A percentile compares a stretch with the other conserved stretches of the same genome.
Conservation (phyloP, 2,888 invertebrate genomes). For the Tipula confusa region DNA sequence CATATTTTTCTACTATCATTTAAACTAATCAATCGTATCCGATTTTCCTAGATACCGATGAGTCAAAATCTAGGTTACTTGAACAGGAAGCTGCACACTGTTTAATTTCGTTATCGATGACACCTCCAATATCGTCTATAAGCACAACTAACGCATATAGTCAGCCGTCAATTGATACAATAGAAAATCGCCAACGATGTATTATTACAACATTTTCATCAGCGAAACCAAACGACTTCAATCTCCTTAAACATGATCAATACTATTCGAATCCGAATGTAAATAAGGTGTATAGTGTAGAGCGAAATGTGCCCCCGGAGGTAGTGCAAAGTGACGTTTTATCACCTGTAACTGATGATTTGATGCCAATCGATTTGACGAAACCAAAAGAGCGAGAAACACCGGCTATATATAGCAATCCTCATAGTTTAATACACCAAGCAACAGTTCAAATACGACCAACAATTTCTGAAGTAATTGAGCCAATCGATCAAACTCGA, state of each 20-base stretch:
- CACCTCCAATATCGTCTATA: conserved; percentile 48
- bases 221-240: conserved; percentile 47
- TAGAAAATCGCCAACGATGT: conserved; percentile 36
- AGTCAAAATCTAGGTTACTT: conserved; percentile 64
- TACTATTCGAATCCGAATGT: conserved; percentile 46
- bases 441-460: not conserved
- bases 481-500: conserved; percentile 43
- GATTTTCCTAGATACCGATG: conserved; percentile 55
- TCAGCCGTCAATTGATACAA: not conserved
- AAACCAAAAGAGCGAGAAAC: conserved; percentile 42
- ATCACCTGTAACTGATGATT: conserved; percentile 16
- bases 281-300: not conserved
- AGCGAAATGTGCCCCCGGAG: not conserved
- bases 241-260: conserved; percentile 49
- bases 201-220: conserved; percentile 38
- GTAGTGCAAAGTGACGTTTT: not conserved
- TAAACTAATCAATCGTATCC: not conserved
- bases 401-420: not conserved
- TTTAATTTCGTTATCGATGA: conserved; percentile 64
- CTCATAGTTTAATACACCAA: not conserved
- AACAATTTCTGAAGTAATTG: conserved; percentile 43
- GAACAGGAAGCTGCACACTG: conserved; percentile 85
- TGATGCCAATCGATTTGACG: conserved; percentile 47
- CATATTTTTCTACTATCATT: not conserved
- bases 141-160: conserved; percentile 10